Evolutionary conservation across 2,113 vertebrate species (phyloP).

Genomic region (Ellobius talpinus): DNA sequence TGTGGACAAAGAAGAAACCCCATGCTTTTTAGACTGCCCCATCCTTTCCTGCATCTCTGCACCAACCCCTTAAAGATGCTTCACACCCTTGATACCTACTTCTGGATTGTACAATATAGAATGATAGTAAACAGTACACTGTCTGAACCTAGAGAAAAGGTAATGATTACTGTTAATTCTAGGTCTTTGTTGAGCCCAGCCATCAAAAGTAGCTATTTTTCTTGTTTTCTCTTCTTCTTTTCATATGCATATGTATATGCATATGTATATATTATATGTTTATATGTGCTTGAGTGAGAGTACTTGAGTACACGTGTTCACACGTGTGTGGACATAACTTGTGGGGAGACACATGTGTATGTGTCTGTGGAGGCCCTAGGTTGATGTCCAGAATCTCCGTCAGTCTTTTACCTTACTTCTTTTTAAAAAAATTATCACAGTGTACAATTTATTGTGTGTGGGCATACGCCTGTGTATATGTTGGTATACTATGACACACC

Average conservation of each 20-base stretch:
- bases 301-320: background rate
- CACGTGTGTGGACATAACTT: background rate
- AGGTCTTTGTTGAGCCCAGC: background rate
- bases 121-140: background rate
- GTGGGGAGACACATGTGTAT: background rate
- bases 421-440: background rate
- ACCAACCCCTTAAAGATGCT: background rate
- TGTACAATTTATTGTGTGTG: background rate
- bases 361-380: background rate
- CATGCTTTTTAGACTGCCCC: accelerated
- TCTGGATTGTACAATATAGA: background rate
- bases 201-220: background rate
- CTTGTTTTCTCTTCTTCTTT: background rate
- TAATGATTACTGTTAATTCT: slow-evolving; percentile 49
- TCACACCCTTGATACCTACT: background rate
- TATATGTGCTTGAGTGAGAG: background rate
- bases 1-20: background rate
- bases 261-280: background rate
- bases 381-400: background rate
- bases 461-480: background rate
- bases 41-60: accelerated
- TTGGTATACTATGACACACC: background rate
- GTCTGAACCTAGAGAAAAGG: background rate
- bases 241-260: background rate
- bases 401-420: background rate